phyloP scores from a whole-genome alignment of 2,113 vertebrate genomes.

The Trichomycterus rosablanca region DNA sequence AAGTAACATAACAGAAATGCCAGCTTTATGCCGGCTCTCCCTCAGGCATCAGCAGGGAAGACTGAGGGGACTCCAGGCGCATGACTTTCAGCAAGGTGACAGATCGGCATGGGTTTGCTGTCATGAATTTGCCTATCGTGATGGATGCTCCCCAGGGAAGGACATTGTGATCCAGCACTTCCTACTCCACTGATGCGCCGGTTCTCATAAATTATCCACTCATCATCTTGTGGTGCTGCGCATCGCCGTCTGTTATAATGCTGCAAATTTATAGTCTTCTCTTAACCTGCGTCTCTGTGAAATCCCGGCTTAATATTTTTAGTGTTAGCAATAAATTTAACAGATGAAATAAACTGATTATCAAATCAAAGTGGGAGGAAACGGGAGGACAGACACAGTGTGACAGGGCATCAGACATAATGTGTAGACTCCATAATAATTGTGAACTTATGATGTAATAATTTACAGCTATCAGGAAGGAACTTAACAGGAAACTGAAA shows the following conservation, averaged over 20 bases:
- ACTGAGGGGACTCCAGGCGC: conserved; percentile 20
- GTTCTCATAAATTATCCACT: conserved; percentile 56
- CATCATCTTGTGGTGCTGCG: conserved; percentile 40
- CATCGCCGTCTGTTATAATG: conserved; percentile 44
- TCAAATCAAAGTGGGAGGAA: conserved; percentile 36
- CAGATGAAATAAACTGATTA: conserved; percentile 57
- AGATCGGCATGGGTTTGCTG: conserved; percentile 48
- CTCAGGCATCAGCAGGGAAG: background rate
- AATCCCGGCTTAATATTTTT: conserved; percentile 38
- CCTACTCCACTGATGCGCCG: conserved; percentile 44
- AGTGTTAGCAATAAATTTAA: conserved; percentile 43
- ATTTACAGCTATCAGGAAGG: conserved; percentile 25
- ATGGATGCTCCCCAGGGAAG: conserved; percentile 49
- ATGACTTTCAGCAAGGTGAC: conserved; percentile 56
- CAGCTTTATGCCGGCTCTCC: background rate
- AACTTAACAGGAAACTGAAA: background rate
- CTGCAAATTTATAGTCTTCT: conserved; percentile 40
- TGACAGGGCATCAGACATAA: conserved; percentile 51
- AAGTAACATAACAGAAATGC: background rate
- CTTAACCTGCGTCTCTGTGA: conserved; percentile 27
- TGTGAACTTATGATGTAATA: conserved; percentile 26
- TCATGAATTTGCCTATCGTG: conserved; percentile 50
- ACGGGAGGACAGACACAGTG: conserved; percentile 55
- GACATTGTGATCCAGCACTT: conserved; percentile 46
- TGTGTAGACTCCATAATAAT: conserved; percentile 39